Conservation (phyloP, 1,140 invertebrate genomes). For the Ectropis grisescens region DNA sequence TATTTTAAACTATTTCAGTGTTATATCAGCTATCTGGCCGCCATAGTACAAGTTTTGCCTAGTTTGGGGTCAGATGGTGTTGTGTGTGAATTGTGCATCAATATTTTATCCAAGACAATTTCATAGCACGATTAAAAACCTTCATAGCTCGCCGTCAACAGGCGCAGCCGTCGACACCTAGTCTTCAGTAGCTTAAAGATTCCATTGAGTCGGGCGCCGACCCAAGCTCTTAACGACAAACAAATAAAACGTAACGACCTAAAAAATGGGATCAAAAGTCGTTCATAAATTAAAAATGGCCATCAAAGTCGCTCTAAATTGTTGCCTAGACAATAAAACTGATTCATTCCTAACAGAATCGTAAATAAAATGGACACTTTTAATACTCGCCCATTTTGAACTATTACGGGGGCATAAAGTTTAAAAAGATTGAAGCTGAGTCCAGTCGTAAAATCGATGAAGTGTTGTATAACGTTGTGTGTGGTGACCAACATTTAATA, state of each 20-base stretch:
- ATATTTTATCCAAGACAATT: background rate
- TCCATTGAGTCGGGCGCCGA: no score
- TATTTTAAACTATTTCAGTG: background rate
- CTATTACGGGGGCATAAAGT: conserved; percentile 45
- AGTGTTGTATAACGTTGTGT: no score
- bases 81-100: no score
- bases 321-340: conserved; percentile 38
- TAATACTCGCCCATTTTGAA: conserved; percentile 49
- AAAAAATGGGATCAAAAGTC: conserved; percentile 46
- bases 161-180: background rate
- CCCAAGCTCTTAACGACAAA: conserved; percentile 16
- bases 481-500: no score
- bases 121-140: background rate
- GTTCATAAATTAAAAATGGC: conserved; percentile 33
- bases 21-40: no score
- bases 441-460: background rate
- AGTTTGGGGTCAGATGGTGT: no score
- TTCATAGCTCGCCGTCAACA: background rate
- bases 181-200: no score
- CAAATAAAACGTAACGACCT: conserved; percentile 24
- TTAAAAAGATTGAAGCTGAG: conserved; percentile 9
- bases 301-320: conserved; percentile 36
- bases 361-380: conserved; percentile 49
- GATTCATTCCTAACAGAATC: conserved; percentile 22
- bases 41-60: no score